A percentile compares a stretch with the other conserved stretches of the same genome.
Conservation (phyloP, 2,113 vertebrate species). For the Embiotoca jacksoni region DNA sequence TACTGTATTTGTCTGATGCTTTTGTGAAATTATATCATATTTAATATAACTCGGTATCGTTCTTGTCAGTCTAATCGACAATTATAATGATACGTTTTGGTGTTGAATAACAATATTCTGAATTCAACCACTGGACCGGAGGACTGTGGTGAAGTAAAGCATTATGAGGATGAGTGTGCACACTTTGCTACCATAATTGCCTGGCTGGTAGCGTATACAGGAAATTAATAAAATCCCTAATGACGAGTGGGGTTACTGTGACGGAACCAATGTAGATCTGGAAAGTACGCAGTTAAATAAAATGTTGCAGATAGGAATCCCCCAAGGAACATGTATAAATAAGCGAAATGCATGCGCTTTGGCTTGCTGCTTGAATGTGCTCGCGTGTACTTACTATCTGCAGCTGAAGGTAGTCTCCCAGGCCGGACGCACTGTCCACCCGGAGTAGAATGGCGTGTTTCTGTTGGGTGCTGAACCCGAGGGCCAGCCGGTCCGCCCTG, state of each 20-base stretch:
- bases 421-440: constrained; percentile 96
- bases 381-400: constrained; percentile 93
- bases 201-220: no score
- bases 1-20: neutral
- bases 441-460: constrained; percentile 95
- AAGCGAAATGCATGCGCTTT: neutral
- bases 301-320: no score
- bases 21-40: neutral
- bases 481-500: constrained; percentile 95
- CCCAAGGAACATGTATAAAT: no score
- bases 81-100: neutral
- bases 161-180: neutral
- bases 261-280: neutral
- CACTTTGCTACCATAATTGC: no score
- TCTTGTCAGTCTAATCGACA: neutral
- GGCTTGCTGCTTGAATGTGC: neutral
- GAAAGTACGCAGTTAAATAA: no score
- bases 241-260: neutral
- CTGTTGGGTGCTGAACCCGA: constrained; percentile 98
- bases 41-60: neutral
- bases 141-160: neutral
- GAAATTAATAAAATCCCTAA: no score
- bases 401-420: constrained; percentile 98
- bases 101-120: neutral
- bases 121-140: neutral